Evolutionary conservation across 1,140 invertebrate genomes (phyloP).

Genomic region (Megalonaias nervosa): DNA sequence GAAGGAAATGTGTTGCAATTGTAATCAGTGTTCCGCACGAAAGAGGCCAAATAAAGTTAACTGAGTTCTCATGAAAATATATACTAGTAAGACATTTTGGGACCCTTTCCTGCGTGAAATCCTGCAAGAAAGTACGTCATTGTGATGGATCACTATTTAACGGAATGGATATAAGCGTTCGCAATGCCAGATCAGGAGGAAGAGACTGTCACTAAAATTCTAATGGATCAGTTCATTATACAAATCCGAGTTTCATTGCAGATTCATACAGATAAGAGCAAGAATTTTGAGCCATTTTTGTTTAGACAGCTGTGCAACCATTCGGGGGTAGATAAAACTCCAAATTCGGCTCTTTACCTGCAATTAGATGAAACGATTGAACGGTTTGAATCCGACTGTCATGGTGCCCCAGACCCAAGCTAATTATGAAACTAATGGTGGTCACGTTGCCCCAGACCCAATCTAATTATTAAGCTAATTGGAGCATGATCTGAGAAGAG

Average conservation of each 20-base stretch:
- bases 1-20: neutral
- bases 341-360: neutral
- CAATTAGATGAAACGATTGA: slow-evolving; percentile 6
- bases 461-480: too few species aligned
- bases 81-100: slow-evolving; percentile 34
- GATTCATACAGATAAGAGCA: slow-evolving; percentile 66
- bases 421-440: too few species aligned
- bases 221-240: slow-evolving; percentile 60
- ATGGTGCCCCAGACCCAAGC: too few species aligned
- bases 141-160: slow-evolving; percentile 50
- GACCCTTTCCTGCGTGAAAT: slow-evolving; percentile 40
- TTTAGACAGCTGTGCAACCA: slow-evolving; percentile 28
- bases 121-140: slow-evolving; percentile 52
- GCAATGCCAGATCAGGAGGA: slow-evolving; percentile 49
- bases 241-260: slow-evolving; percentile 64
- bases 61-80: neutral
- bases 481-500: too few species aligned
- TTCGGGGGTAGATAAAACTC: slow-evolving; percentile 25
- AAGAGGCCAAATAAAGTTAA: neutral
- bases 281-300: slow-evolving; percentile 33
- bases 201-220: slow-evolving; percentile 55
- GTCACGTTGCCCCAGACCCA: too few species aligned
- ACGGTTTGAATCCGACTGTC: neutral
- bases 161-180: slow-evolving; percentile 46
- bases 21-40: neutral